These are phyloP conservation scores for Crotalus viridis DNA, from an alignment of 2,113 vertebrate species.

Conservation along the genomic window DNA sequence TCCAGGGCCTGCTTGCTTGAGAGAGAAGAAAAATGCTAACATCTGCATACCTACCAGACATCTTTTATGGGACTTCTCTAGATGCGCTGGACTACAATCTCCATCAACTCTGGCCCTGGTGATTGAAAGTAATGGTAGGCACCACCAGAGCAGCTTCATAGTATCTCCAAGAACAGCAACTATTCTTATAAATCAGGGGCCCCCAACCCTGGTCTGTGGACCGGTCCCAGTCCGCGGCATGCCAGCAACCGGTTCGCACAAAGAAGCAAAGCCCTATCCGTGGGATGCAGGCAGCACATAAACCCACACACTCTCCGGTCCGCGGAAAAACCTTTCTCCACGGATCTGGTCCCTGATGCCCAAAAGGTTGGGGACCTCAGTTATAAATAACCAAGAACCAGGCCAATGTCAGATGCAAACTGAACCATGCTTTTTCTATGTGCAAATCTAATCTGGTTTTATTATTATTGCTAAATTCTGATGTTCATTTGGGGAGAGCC, in stretches of 20 bases:
- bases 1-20: neutral
- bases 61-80: neutral
- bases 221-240: too few species aligned
- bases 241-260: too few species aligned
- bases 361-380: too few species aligned
- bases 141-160: neutral
- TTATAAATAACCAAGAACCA: neutral
- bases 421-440: neutral
- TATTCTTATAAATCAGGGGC: neutral
- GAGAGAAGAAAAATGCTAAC: neutral
- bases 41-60: neutral
- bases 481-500: neutral
- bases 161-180: neutral
- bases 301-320: too few species aligned
- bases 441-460: too few species aligned
- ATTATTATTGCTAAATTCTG: too few species aligned
- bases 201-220: too few species aligned
- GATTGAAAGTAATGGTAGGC: neutral
- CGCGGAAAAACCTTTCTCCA: too few species aligned
- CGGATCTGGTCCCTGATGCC: too few species aligned
- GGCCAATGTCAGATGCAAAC: neutral
- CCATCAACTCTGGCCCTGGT: neutral
- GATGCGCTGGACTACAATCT: neutral
- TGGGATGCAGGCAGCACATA: too few species aligned
- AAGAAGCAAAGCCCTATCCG: too few species aligned